Percentiles rank a stretch among this genome's conserved stretches.
Conservation (phyloP, 2,113 vertebrate genomes). For the Maccullochella peelii region DNA sequence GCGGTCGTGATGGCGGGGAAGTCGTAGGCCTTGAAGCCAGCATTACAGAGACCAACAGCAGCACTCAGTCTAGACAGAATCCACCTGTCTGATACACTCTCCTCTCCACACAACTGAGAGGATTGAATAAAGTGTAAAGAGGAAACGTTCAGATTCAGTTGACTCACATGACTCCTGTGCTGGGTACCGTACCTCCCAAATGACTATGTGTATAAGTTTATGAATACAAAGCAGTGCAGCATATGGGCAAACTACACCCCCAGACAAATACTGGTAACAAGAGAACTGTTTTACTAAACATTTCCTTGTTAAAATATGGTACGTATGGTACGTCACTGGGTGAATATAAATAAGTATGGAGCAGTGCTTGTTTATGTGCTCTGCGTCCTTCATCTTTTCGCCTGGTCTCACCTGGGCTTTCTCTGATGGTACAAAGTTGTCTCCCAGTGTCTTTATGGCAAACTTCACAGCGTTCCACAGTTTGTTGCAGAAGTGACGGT, state of each 20-base stretch:
- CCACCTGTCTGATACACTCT: constrained; percentile 90
- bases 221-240: constrained; percentile 22
- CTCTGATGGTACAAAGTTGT: constrained; percentile 83
- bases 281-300: neutral
- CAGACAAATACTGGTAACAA: neutral
- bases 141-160: constrained; percentile 20
- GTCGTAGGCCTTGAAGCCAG: constrained; percentile 88
- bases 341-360: constrained; percentile 6
- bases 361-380: neutral
- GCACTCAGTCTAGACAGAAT: constrained; percentile 88
- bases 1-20: constrained; percentile 89
- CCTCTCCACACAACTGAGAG: constrained; percentile 83
- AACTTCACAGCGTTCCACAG: constrained; percentile 96
- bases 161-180: constrained; percentile 9
- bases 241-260: constrained; percentile 8
- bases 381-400: neutral
- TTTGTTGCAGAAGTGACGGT: constrained; percentile 96
- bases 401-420: constrained; percentile 83
- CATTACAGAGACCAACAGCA: constrained; percentile 85
- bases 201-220: neutral
- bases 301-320: constrained; percentile 7
- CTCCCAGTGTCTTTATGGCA: constrained; percentile 89
- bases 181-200: neutral
- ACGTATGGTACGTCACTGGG: neutral
- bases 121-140: neutral